Conservation (phyloP, 2,797 vertebrate genomes). For the Molossus molossus region DNA sequence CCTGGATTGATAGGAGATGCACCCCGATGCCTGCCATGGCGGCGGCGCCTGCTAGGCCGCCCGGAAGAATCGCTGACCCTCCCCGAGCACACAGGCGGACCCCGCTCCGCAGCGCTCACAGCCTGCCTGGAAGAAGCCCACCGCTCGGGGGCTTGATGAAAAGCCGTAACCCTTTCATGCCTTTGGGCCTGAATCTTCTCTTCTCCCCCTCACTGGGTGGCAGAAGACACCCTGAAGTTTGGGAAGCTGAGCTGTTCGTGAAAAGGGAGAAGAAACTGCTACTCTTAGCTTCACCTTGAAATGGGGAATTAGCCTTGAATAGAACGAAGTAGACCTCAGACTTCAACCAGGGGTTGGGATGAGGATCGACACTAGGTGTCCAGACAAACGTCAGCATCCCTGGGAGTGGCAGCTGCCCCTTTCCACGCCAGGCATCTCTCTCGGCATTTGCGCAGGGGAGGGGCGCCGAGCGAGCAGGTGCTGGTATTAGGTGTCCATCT, state of each 20-base stretch:
- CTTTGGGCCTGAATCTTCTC: background rate
- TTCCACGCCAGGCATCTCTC: background rate
- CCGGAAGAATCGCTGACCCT: background rate
- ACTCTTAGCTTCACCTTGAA: background rate
- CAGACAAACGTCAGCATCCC: background rate
- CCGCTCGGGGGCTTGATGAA: too few relatives aligned
- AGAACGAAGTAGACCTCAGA: background rate
- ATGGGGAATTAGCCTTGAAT: background rate
- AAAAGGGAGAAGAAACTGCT: background rate
- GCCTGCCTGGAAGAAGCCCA: background rate
- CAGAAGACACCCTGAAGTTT: background rate
- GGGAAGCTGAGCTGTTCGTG: background rate
- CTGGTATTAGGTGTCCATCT: background rate
- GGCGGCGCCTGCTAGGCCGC: background rate
- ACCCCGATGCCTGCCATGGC: too few relatives aligned
- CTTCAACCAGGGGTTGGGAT: background rate
- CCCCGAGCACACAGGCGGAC: background rate
- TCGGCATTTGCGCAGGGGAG: background rate
- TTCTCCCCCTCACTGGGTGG: background rate
- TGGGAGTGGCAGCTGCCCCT: background rate
- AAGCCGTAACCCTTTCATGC: background rate
- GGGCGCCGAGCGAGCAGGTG: fast-evolving
- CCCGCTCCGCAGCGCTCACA: background rate
- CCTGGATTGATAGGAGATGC: background rate
- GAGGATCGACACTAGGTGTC: too few relatives aligned